Evolutionary conservation across 2,888 invertebrate genomes (phyloP).

Genomic region (Xanthia icteritia): DNA sequence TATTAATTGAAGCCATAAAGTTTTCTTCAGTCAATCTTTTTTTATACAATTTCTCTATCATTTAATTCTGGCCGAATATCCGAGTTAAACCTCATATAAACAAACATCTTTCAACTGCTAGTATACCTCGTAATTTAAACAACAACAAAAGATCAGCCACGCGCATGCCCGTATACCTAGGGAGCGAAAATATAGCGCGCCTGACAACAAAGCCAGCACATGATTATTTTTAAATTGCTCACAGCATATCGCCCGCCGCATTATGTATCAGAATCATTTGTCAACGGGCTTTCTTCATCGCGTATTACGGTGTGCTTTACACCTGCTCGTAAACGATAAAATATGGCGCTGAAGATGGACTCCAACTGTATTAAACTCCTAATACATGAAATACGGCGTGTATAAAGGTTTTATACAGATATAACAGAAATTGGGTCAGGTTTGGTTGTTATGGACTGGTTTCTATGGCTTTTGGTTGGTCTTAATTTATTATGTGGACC

Average conservation of each 20-base stretch:
- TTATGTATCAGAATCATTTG: conserved; percentile 62
- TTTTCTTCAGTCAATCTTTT: not conserved
- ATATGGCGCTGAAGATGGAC: conserved; percentile 52
- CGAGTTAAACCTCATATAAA: conserved; percentile 2
- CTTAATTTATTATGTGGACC: not conserved
- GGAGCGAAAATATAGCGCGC: conserved; percentile 45
- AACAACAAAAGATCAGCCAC: conserved; percentile 50
- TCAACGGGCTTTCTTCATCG: conserved; percentile 58
- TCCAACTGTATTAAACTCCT: conserved; percentile 37
- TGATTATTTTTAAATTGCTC: conserved; percentile 63
- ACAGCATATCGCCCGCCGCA: conserved; percentile 58
- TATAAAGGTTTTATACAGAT: conserved; percentile 13
- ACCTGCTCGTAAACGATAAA: conserved; percentile 65
- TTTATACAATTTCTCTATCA: not conserved
- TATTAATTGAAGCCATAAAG: not conserved
- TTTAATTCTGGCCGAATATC: not conserved
- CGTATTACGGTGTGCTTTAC: conserved; percentile 54
- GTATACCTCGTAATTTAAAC: conserved; percentile 30
- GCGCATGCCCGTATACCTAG: conserved; percentile 15
- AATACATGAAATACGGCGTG: conserved; percentile 26
- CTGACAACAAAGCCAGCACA: conserved; percentile 52
- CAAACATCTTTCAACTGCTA: conserved; percentile 18
- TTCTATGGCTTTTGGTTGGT: not conserved
- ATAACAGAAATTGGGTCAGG: conserved; percentile 25
- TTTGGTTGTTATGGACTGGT: not conserved